phyloP scores from a whole-genome alignment of 2,797 vertebrate genomes.

The Gymnoscopelus microlampas region DNA sequence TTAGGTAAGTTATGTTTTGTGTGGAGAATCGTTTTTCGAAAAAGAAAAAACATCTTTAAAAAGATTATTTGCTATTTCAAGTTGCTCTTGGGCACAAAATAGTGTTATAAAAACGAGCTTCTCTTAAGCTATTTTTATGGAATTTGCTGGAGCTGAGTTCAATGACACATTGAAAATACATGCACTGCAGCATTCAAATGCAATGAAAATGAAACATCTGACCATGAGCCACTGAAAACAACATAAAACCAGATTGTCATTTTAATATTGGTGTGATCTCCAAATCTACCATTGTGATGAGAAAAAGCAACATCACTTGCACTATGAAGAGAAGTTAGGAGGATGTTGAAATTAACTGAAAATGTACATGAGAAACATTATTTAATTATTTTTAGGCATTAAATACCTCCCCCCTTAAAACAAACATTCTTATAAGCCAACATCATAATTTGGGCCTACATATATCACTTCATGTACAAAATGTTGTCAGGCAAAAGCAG shows the following conservation, averaged over 20 bases:
- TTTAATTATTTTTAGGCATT: slow-evolving; percentile 3
- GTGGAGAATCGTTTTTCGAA: slow-evolving; percentile 74
- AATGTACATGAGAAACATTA: slow-evolving; percentile 18
- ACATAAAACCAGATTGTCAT: slow-evolving; percentile 29
- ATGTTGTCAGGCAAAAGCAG: slow-evolving; percentile 27
- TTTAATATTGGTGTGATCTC: slow-evolving; percentile 25
- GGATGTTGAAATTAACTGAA: slow-evolving; percentile 34
- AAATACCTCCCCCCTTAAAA: slow-evolving; percentile 11
- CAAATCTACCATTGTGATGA: slow-evolving; percentile 23
- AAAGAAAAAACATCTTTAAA: slow-evolving; percentile 53
- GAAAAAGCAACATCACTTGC: slow-evolving; percentile 45
- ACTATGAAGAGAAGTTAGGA: slow-evolving; percentile 42
- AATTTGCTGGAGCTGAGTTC: slow-evolving; percentile 52
- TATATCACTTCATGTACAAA: slow-evolving; percentile 25
- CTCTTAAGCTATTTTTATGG: slow-evolving; percentile 45
- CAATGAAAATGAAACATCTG: slow-evolving; percentile 59
- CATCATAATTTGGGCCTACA: slow-evolving; percentile 19
- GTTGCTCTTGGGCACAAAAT: slow-evolving; percentile 62
- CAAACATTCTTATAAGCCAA: slow-evolving; percentile 14
- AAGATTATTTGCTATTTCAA: slow-evolving; percentile 50
- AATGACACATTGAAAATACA: slow-evolving; percentile 57
- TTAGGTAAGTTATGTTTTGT: slow-evolving; percentile 79
- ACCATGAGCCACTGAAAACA: slow-evolving; percentile 53
- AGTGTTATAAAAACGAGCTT: slow-evolving; percentile 47
- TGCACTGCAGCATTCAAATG: slow-evolving; percentile 60